Percentiles rank a stretch among this genome's conserved stretches.
These are phyloP conservation scores for Halictus quadricinctus DNA, from an alignment of 2,888 invertebrate genomes.

Conservation along the genomic window DNA sequence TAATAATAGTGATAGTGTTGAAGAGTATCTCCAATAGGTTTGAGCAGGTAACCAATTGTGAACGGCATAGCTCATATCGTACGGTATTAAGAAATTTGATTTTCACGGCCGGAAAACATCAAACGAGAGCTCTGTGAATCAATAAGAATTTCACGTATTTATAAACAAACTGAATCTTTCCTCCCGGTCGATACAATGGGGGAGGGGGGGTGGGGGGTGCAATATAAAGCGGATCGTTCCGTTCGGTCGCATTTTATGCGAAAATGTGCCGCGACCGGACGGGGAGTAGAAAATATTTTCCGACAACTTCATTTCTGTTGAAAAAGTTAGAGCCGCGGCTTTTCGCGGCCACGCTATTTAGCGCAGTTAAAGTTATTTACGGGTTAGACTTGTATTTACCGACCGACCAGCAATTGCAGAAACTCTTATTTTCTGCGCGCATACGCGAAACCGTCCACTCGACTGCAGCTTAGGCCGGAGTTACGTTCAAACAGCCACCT, in stretches of 20 bases:
- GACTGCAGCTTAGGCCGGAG: constrained; percentile 33
- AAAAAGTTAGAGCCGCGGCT: constrained; percentile 39
- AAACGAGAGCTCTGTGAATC: background rate
- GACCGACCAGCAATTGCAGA: constrained; percentile 45
- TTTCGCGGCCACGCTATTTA: constrained; percentile 43
- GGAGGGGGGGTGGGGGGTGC: background rate
- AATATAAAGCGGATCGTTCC: constrained; percentile 9
- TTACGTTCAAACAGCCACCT: constrained; percentile 40
- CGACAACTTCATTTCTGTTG: constrained; percentile 32
- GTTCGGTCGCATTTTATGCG: background rate
- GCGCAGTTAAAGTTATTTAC: constrained; percentile 52
- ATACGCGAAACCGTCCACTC: constrained; percentile 32
- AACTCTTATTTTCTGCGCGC: constrained; percentile 52
- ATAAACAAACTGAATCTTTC: background rate
- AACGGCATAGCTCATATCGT: too few relatives aligned
- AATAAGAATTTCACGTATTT: background rate
- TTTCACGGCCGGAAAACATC: background rate
- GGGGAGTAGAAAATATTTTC: constrained; percentile 29
- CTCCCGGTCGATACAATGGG: background rate
- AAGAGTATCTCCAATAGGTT: background rate
- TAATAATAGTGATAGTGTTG: background rate
- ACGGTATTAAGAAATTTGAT: background rate
- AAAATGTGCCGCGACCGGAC: constrained; percentile 6
- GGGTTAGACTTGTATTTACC: constrained; percentile 45
- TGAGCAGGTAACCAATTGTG: too few relatives aligned